Conservation (phyloP, 2,797 vertebrate species). For the Ctenopoma kingsleyae region DNA sequence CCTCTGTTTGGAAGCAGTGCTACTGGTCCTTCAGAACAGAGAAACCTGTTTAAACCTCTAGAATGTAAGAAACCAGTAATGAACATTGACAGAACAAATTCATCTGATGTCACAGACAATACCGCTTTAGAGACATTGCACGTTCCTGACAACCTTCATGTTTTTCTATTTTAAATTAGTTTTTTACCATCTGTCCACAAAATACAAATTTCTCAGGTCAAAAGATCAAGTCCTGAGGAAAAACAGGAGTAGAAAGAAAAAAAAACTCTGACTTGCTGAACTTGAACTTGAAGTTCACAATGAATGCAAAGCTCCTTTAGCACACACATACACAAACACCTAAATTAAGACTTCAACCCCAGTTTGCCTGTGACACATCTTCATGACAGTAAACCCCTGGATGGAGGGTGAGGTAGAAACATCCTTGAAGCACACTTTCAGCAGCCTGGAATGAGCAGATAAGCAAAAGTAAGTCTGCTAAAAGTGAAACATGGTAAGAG, state of each 20-base stretch:
- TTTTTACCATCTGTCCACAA: background rate
- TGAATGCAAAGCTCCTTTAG: conserved; percentile 28
- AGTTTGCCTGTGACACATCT: conserved; percentile 49
- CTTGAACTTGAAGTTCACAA: conserved; percentile 28
- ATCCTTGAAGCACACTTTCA: conserved; percentile 55
- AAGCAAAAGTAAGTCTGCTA: conserved; percentile 55
- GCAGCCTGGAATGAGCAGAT: conserved; percentile 67
- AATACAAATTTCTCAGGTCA: conserved; percentile 1
- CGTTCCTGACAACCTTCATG: too few relatives aligned
- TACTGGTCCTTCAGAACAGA: too few relatives aligned
- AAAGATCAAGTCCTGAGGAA: conserved; percentile 19
- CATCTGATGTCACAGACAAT: too few relatives aligned
- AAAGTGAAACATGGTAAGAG: conserved; percentile 66
- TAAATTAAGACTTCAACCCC: conserved; percentile 62
- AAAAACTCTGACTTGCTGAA: background rate
- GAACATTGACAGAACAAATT: too few relatives aligned
- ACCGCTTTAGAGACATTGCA: too few relatives aligned
- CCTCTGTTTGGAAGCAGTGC: too few relatives aligned
- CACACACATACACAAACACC: conserved; percentile 3
- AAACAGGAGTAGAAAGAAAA: conserved; percentile 4
- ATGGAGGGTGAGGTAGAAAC: conserved; percentile 15
- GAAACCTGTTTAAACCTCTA: too few relatives aligned
- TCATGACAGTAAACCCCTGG: conserved; percentile 56
- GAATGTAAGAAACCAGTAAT: too few relatives aligned
- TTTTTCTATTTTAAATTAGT: too few relatives aligned